Base-by-base conservation (phyloP, 2,113 vertebrate species). In the Takifugu bimaculatus region DNA sequence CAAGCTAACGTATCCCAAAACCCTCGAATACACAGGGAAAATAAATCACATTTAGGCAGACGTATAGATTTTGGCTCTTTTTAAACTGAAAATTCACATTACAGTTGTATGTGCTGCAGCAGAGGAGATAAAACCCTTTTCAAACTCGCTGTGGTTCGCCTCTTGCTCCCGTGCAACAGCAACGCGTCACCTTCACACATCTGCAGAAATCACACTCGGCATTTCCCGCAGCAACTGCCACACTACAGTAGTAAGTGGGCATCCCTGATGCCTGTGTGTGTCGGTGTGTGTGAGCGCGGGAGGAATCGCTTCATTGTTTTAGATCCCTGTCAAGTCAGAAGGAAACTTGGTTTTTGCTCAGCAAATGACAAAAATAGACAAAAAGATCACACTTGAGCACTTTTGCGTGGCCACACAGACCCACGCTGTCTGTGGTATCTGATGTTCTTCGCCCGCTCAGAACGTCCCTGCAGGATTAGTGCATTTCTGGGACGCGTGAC, bases 171-270 rank as follows among this genome's bases (percentile, higher is more conserved):
- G 32, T 53, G 56, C 48, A 27, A 50, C 26, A 20, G 6, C 32
- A 26, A 26, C 4, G 32, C 26, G 0, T 4, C 0, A 9, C 25
- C 20, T 76, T 82, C 26, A 64, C 60, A 53, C 67, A 60, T 84
- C 57, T 72, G 79, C 50, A 63, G 20, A 68, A 57, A 10, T 39
- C 35, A 10, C 35, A 10, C 11, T 39, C 35, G 7, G 35, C 35
- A 1, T 39, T 6, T 39, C 11, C 35, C 11, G 35, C 2, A 10
- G 20, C n/a, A 50, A 15, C 20, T 55, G 50, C 27, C 35, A 39
- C 35, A 39, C 11, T 10, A 39, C 1, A 10, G 51, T 26, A 20
- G 20, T 20, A 20, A 20, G 44, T 53, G 15, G 55, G 50, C 25
- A 25, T 66, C 50, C 39, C 35, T 59, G 11, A 4, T 53, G 29